Base-by-base conservation (phyloP, 2,113 vertebrate species). In the Ptychochromis oligacanthus region DNA sequence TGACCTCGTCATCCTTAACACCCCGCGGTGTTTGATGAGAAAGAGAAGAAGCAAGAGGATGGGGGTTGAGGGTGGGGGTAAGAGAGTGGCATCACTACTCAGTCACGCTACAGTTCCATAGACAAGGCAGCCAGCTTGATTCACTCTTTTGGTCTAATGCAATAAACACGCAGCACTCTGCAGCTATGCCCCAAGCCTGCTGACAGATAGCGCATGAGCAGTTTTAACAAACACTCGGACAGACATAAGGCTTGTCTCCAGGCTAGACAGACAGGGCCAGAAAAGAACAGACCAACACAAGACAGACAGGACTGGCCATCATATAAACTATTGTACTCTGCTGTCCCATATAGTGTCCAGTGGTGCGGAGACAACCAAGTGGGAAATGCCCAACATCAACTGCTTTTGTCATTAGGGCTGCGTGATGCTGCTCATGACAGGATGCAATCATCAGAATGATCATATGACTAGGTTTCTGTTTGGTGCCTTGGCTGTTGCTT, bases 61-160 rank as follows among this genome's bases (percentile, higher is more conserved):
- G 77, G 26, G 65, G 65, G 18, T 9, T 54, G 67, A 72, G 67
- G 65, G 74, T 2, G 61, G 72, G 87, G 65, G 52, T 64, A 83
- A 80, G 78, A 67, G 75, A 87, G 57, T 58, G 87, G 85, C 92
- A 79, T 89, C 78, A 70, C 84, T 74, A 78, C 84, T 92, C 89
- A 91, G 91, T 91, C 94, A 93, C 85, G 87, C 86, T 89, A 90
- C 60, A 86, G 79, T 83, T 89, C 75, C 61, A 87, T 78, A 90
- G 92, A 92, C 84, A 85, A 89, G 88, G 60, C 91, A 91, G 87
- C 91, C 91, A 79, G 89, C 83, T 88, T 93, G 93, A 93, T 92
- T 94, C 91, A 93, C 85, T 94, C 83, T 89, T 91, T 90, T 49
- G 80, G 52, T 86, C 81, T 90, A 85, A 88, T 92, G 88, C 91